Conservation (phyloP, 2,797 vertebrate species). For the Myripristis jacobus region DNA sequence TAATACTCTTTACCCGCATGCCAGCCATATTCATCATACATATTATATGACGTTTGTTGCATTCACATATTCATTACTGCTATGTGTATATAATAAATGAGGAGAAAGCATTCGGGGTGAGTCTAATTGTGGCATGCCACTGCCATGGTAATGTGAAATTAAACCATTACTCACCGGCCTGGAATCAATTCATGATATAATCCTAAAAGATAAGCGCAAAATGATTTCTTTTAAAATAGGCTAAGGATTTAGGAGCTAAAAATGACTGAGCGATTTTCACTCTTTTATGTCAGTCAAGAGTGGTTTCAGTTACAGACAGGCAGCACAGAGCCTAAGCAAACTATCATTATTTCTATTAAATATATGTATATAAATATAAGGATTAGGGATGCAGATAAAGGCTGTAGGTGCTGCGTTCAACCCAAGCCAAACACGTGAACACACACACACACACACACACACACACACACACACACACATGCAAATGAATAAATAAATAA, state of each 20-base stretch:
- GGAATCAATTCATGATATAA: slow-evolving; percentile 56
- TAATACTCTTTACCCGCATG: slow-evolving; percentile 33
- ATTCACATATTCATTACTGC: slow-evolving; percentile 55
- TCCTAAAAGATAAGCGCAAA: slow-evolving; percentile 49
- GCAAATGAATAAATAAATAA: too few species aligned
- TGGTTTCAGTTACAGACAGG: slow-evolving; percentile 8
- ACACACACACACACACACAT: too few species aligned
- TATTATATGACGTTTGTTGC: slow-evolving; percentile 45
- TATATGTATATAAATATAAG: not conserved
- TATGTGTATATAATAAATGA: slow-evolving; percentile 61
- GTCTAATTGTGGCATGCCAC: slow-evolving; percentile 52
- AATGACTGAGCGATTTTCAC: slow-evolving; percentile 29
- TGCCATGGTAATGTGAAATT: slow-evolving; percentile 52
- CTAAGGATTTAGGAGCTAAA: slow-evolving; percentile 60
- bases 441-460: too few species aligned
- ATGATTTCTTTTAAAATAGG: slow-evolving; percentile 41
- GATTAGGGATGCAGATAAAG: too few species aligned
- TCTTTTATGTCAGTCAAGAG: slow-evolving; percentile 10
- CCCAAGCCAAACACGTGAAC: too few species aligned
- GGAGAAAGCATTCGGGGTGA: slow-evolving; percentile 24
- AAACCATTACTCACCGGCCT: slow-evolving; percentile 57
- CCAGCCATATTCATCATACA: slow-evolving; percentile 50
- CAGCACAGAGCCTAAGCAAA: slow-evolving; percentile 1
- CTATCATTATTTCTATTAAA: not conserved
- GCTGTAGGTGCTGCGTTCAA: too few species aligned